phyloP scores from a whole-genome alignment of 2,797 vertebrate genomes.

The Bovichtus variegatus region DNA sequence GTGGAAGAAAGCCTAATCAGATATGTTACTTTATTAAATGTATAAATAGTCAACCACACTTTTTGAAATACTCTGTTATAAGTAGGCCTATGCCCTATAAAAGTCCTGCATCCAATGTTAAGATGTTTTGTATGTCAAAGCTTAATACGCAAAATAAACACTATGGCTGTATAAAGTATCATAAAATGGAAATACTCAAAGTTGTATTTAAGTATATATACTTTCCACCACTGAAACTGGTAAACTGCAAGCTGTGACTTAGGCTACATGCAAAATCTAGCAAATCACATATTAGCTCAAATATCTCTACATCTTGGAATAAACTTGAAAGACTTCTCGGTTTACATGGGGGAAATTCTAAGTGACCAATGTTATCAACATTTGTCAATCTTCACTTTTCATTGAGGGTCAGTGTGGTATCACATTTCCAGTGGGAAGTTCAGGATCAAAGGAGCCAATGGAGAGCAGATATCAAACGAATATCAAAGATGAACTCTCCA shows the following conservation, averaged over 20 bases:
- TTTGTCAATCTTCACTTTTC: conserved; percentile 47
- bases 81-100: background rate
- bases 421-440: conserved; percentile 40
- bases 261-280: conserved; percentile 8
- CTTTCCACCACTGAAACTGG: background rate
- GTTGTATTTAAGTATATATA: background rate
- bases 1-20: too few relatives aligned
- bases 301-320: background rate
- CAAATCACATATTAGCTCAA: conserved; percentile 1
- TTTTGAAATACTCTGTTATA: background rate
- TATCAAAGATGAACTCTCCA: conserved; percentile 78
- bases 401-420: conserved; percentile 51
- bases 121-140: background rate
- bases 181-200: background rate
- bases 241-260: background rate
- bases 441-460: conserved; percentile 61
- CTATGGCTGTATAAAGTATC: background rate
- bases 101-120: background rate
- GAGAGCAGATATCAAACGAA: conserved; percentile 73
- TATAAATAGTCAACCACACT: background rate
- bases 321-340: conserved; percentile 16
- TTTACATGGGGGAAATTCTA: conserved; percentile 18
- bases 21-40: background rate
- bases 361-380: conserved; percentile 30
- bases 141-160: background rate